Evolutionary conservation across 2,113 vertebrate species (phyloP).

Genomic region (Athene cunicularia): DNA sequence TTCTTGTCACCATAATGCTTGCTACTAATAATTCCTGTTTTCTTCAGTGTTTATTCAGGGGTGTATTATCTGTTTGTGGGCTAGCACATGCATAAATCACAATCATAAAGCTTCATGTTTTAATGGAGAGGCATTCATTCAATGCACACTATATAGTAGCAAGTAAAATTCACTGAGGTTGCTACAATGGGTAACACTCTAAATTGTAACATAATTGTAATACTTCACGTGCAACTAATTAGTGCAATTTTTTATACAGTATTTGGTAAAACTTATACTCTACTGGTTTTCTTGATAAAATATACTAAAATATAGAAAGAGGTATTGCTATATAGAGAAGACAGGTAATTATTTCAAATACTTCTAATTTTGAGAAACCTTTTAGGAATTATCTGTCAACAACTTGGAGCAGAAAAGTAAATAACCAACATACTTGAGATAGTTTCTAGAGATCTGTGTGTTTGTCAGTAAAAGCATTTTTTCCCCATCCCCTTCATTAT

Average conservation of each 20-base stretch:
- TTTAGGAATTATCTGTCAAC: neutral
- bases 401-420: neutral
- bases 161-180: neutral
- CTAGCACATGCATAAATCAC: neutral
- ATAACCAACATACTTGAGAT: conserved; percentile 52
- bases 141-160: neutral
- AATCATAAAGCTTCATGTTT: neutral
- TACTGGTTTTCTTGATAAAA: neutral
- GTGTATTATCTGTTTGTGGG: neutral
- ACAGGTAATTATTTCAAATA: neutral
- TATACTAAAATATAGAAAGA: neutral
- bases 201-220: neutral
- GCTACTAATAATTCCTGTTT: neutral
- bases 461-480: neutral
- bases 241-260: neutral
- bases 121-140: neutral
- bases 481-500: neutral
- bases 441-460: conserved; percentile 10
- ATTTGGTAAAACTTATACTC: neutral
- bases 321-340: neutral
- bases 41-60: neutral
- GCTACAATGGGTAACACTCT: neutral
- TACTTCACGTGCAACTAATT: neutral
- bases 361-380: neutral
- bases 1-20: neutral